Percentiles rank a stretch among this genome's conserved stretches.
These are phyloP conservation scores for Nasalis larvatus DNA, from an alignment of 2,113 vertebrate genomes.

Conservation along the genomic window DNA sequence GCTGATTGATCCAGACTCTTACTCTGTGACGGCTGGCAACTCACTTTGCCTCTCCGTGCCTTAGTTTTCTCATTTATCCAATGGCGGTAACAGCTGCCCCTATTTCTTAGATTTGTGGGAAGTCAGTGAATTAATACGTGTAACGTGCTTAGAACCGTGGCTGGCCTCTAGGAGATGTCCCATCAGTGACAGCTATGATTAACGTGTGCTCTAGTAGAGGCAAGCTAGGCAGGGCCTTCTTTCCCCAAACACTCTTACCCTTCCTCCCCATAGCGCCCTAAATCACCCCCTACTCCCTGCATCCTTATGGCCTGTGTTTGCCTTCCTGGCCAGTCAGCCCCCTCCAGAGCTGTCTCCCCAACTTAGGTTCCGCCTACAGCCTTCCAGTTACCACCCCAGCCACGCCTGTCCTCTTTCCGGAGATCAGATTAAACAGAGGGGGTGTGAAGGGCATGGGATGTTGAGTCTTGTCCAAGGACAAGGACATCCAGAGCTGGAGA, in stretches of 20 bases:
- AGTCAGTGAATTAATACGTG: not conserved
- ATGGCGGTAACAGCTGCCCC: too few species aligned
- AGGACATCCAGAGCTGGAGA: conserved; percentile 1
- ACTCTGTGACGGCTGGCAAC: not conserved
- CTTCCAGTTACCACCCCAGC: not conserved
- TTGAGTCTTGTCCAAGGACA: not conserved
- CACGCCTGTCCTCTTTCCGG: not conserved
- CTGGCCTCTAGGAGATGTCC: too few species aligned
- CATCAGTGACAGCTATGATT: too few species aligned
- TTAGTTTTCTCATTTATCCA: not conserved
- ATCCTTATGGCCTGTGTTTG: not conserved
- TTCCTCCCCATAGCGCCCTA: rapidly evolving
- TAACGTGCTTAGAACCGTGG: not conserved
- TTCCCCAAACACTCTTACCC: not conserved
- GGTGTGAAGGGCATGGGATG: conserved; percentile 6
- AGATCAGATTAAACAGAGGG: not conserved
- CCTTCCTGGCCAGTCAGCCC: not conserved
- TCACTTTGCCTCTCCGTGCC: not conserved
- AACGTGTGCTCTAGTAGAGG: not conserved
- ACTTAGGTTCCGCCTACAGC: not conserved
- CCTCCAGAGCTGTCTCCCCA: not conserved
- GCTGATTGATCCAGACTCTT: not conserved
- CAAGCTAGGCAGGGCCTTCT: rapidly evolving
- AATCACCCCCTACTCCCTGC: not conserved
- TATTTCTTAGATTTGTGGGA: not conserved